A percentile compares a stretch with the other conserved stretches of the same genome.
Evolutionary conservation across 2,888 invertebrate genomes (phyloP).

Genomic region (Acleris laterana): DNA sequence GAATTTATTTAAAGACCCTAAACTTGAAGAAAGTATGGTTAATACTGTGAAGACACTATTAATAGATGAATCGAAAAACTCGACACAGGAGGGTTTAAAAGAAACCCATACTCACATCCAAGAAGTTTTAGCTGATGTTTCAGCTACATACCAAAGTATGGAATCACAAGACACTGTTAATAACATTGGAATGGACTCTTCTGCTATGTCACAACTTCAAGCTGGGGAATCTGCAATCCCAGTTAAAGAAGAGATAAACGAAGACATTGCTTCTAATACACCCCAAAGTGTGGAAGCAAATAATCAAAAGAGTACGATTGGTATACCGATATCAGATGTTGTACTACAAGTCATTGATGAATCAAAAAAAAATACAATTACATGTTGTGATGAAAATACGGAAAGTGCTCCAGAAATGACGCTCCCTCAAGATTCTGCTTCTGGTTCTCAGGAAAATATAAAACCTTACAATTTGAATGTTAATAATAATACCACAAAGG

Average conservation of each 20-base stretch:
- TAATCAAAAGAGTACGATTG: not conserved
- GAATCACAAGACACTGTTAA: not conserved
- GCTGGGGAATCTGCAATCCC: not conserved
- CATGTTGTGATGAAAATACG: not conserved
- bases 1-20: conserved; percentile 7
- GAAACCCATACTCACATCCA: conserved; percentile 6
- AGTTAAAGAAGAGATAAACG: not conserved
- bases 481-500: not conserved
- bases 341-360: not conserved
- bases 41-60: not conserved
- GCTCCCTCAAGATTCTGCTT: not conserved
- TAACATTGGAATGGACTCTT: too few relatives aligned
- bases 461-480: not conserved
- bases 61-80: not conserved
- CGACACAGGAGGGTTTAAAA: not conserved
- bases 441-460: not conserved
- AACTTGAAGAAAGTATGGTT: not conserved
- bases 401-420: conserved; percentile 15
- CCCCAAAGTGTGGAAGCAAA: not conserved
- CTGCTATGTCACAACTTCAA: not conserved
- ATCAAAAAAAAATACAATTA: not conserved
- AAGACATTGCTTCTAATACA: not conserved
- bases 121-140: conserved; percentile 1
- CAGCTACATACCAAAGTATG: not conserved
- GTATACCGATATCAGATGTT: not conserved